Percentiles rank a stretch among this genome's conserved stretches.
These are phyloP conservation scores for Nymphalis urticae DNA, from an alignment of 2,888 invertebrate species.

Conservation along the genomic window DNA sequence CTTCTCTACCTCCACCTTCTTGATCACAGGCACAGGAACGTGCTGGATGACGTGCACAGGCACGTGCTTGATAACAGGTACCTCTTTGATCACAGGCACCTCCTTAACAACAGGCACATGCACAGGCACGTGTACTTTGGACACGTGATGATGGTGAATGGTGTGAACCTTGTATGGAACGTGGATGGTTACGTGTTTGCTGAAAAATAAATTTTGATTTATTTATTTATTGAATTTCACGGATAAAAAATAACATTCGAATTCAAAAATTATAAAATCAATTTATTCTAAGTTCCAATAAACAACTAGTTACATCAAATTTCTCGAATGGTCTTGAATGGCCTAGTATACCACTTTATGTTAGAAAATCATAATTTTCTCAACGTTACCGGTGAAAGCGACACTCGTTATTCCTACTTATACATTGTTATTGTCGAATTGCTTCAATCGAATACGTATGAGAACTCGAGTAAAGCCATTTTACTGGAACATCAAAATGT, in stretches of 20 bases:
- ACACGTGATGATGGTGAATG: slow-evolving; percentile 75
- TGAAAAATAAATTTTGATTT: slow-evolving; percentile 41
- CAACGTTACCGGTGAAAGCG: slow-evolving; percentile 34
- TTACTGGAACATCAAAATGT: too few species aligned
- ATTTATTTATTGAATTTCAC: too few species aligned
- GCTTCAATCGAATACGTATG: neutral
- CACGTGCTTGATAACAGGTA: slow-evolving; percentile 70
- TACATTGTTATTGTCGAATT: slow-evolving; percentile 24
- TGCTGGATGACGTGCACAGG: slow-evolving; percentile 67
- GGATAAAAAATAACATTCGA: too few species aligned
- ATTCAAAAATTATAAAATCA: too few species aligned
- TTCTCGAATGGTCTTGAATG: slow-evolving; percentile 13
- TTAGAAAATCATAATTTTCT: slow-evolving; percentile 36
- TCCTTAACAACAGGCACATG: slow-evolving; percentile 74
- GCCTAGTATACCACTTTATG: neutral
- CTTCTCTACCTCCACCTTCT: slow-evolving; percentile 72
- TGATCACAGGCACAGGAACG: slow-evolving; percentile 64
- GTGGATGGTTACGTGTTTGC: slow-evolving; percentile 76
- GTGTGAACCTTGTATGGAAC: slow-evolving; percentile 77
- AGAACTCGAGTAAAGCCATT: neutral
- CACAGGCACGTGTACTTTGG: slow-evolving; percentile 68
- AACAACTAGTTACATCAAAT: slow-evolving; percentile 16
- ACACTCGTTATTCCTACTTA: slow-evolving; percentile 19
- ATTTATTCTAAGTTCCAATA: too few species aligned
- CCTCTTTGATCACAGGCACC: slow-evolving; percentile 72